Base-by-base conservation (phyloP, 2,797 vertebrate genomes). In the Pangasius larnaudii region DNA sequence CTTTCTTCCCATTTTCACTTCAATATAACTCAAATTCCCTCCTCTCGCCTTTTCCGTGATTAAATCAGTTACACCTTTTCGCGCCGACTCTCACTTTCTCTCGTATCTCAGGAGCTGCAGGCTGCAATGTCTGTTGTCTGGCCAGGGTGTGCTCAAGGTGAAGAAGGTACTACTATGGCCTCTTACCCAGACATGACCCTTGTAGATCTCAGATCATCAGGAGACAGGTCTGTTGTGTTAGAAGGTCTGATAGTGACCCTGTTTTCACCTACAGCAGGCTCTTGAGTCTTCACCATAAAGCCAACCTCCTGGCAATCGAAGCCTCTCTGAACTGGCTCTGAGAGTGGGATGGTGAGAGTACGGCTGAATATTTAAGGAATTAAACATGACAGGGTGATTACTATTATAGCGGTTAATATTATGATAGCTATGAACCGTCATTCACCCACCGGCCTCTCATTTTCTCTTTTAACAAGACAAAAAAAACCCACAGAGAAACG, bases 41-140 rank as follows among this genome's bases (percentile, higher is more conserved):
- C 6, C 86, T 84, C 46, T 63, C 10, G 56, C 59, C 67, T 77
- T 84, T 86, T 63, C 24, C 49, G 2, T 24, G 33, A 79, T 51
- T 79, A 84, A 11, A 82, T 49, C 58, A 63, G 74, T 80, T 87
- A 89, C 33, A 89, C 80, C 75, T 86, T 89, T 90, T 79, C 49
- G 13, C 61, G 71, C 75, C 46, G 75, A 30, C 87, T 51, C 71
- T 46, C 49, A 9, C 36, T 67, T 39, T 82, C 72, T 63, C 16
- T 61, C 11, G 6, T 33, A 53, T 59, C 78, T 75, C 51, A 58
- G 59, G 3, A 46, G 56, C 16, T 79, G 56, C 75, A 53, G 19
- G 49, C 18, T 85, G 78, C 19, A 22, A 36, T 2, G 77, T 24
- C 53, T 13, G 77, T 24, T 14, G 10, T 14, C 10, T 19, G 4